Evolutionary conservation across 1,140 invertebrate species (phyloP).

Genomic region (Penaeus chinensis): DNA sequence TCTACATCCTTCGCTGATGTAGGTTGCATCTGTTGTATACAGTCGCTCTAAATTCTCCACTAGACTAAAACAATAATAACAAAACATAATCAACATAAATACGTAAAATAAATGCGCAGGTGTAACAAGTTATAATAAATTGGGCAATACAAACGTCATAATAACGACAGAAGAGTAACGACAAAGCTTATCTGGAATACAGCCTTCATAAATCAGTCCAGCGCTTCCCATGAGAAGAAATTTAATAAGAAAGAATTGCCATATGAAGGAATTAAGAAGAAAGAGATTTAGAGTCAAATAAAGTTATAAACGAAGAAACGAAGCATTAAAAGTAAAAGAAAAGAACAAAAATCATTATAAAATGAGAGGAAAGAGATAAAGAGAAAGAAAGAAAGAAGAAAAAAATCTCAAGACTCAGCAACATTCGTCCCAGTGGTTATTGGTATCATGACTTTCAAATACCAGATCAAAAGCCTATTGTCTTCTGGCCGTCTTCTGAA

Average conservation of each 20-base stretch:
- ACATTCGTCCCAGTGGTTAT: too few relatives aligned
- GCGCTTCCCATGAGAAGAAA: not conserved
- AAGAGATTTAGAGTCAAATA: not conserved
- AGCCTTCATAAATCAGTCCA: not conserved
- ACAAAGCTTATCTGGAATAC: conserved; percentile 7
- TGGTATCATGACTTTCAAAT: too few relatives aligned
- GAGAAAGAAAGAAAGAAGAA: not conserved
- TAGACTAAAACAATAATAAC: too few relatives aligned
- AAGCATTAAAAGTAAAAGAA: not conserved
- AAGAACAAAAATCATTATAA: not conserved
- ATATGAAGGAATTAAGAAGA: not conserved
- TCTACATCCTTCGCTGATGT: too few relatives aligned
- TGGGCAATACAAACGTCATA: not conserved
- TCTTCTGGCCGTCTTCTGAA: too few relatives aligned
- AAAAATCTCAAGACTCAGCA: not conserved
- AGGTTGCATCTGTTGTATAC: too few relatives aligned
- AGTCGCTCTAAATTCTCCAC: too few relatives aligned
- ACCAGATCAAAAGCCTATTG: too few relatives aligned
- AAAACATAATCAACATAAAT: not conserved
- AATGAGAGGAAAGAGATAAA: not conserved
- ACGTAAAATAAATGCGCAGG: not conserved
- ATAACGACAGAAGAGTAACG: not conserved
- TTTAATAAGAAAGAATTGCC: not conserved
- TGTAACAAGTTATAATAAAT: not conserved
- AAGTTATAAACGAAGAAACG: not conserved